These are phyloP conservation scores for Helleia helle DNA, from an alignment of 2,888 invertebrate genomes.

Conservation along the genomic window DNA sequence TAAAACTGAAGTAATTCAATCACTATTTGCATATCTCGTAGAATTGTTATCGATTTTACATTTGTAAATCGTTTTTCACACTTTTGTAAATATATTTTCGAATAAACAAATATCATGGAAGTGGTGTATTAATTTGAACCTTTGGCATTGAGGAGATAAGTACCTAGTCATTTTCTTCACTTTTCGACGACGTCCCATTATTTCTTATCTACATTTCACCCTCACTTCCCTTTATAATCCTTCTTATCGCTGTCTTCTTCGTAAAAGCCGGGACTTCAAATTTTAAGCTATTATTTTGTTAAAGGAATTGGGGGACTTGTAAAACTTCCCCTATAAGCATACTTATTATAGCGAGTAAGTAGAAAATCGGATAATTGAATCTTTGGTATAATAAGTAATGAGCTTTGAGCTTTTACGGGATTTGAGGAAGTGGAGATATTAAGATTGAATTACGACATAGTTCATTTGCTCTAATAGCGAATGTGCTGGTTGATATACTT, in stretches of 20 bases:
- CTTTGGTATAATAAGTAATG: slow-evolving; percentile 6
- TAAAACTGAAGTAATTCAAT: no score
- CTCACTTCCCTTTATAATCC: slow-evolving; percentile 55
- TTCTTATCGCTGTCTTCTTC: slow-evolving; percentile 51
- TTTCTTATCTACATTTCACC: slow-evolving; percentile 55
- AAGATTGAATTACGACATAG: slow-evolving; percentile 2
- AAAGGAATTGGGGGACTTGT: slow-evolving; percentile 42
- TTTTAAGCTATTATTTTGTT: slow-evolving; percentile 52
- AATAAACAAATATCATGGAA: slow-evolving; percentile 22
- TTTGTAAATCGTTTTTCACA: slow-evolving; percentile 14
- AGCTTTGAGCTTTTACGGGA: slow-evolving; percentile 3
- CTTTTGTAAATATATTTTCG: slow-evolving; percentile 23
- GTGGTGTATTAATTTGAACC: slow-evolving; percentile 8
- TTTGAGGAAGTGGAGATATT: background rate
- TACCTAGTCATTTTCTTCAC: slow-evolving; percentile 33
- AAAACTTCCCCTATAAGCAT: slow-evolving; percentile 35
- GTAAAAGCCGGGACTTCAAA: slow-evolving; percentile 53
- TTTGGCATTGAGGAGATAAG: slow-evolving; percentile 25
- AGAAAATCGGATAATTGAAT: slow-evolving; percentile 7
- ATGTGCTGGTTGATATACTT: no score
- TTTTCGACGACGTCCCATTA: slow-evolving; percentile 51
- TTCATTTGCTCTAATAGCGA: slow-evolving; percentile 1
- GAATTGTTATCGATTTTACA: slow-evolving; percentile 1
- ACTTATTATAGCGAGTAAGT: slow-evolving; percentile 15
- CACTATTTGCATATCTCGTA: slow-evolving; percentile 2